Conservation (phyloP, 2,113 vertebrate species). For the Protobothrops mucrosquamatus region DNA sequence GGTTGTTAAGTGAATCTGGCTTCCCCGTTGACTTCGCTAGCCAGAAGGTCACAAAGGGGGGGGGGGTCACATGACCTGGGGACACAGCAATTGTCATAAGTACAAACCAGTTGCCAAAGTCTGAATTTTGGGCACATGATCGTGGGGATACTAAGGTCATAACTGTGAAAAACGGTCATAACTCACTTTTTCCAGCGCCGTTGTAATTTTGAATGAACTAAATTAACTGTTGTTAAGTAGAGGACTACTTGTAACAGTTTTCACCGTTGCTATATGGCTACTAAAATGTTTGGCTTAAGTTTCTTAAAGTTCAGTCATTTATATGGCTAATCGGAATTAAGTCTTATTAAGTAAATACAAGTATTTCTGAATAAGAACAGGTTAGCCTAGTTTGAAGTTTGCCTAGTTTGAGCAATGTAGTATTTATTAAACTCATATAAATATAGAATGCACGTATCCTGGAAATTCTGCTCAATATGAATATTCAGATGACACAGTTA, state of each 20-base stretch:
- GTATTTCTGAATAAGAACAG: not conserved
- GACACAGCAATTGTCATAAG: not conserved
- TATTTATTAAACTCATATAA: not conserved
- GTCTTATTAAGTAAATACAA: not conserved
- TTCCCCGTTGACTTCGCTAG: not conserved
- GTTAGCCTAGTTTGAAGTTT: not conserved
- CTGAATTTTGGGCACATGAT: not conserved
- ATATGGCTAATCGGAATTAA: not conserved
- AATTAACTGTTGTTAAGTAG: not conserved
- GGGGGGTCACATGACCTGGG: not conserved
- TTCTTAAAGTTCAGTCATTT: not conserved
- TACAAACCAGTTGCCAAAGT: not conserved
- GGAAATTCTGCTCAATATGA: not conserved
- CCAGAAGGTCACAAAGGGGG: not conserved
- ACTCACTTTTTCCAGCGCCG: not conserved
- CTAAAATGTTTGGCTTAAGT: not conserved
- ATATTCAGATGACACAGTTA: conserved; percentile 6
- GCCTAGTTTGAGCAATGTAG: not conserved
- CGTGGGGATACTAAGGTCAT: not conserved
- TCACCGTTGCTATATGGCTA: not conserved
- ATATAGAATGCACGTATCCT: not conserved
- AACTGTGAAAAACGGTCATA: not conserved
- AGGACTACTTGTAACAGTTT: not conserved
- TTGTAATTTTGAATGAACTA: not conserved
- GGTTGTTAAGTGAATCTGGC: not conserved